Conservation (phyloP, 2,113 vertebrate species). For the Struthidea cinerea region DNA sequence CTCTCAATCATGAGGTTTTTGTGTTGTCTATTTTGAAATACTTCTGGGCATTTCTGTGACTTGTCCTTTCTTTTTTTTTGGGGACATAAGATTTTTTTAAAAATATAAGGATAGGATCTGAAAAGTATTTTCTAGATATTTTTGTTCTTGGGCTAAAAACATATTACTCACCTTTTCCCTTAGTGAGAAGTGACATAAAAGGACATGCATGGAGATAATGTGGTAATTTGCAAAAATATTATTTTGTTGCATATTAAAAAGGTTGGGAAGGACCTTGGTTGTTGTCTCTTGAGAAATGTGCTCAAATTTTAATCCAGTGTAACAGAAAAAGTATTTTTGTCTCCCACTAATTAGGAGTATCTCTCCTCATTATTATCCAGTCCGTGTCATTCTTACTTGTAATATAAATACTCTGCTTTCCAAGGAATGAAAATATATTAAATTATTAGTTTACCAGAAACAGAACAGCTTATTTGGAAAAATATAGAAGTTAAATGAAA, state of each 20-base stretch:
- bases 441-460: background rate
- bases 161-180: background rate
- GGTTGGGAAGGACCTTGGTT: background rate
- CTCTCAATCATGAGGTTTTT: background rate
- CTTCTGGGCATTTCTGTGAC: background rate
- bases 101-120: background rate
- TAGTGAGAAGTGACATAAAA: background rate
- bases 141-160: background rate
- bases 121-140: background rate
- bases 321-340: background rate
- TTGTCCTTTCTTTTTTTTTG: background rate
- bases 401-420: background rate
- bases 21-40: background rate
- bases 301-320: background rate
- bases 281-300: background rate
- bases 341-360: background rate
- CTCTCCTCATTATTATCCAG: background rate
- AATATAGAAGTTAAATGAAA: background rate
- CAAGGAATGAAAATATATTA: background rate
- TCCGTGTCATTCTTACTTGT: background rate
- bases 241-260: background rate
- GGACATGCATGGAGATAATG: background rate
- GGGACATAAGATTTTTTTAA: background rate
- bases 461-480: background rate
- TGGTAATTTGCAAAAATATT: background rate